phyloP scores from a whole-genome alignment of 1,140 invertebrate genomes.

The Nomia melanderi region DNA sequence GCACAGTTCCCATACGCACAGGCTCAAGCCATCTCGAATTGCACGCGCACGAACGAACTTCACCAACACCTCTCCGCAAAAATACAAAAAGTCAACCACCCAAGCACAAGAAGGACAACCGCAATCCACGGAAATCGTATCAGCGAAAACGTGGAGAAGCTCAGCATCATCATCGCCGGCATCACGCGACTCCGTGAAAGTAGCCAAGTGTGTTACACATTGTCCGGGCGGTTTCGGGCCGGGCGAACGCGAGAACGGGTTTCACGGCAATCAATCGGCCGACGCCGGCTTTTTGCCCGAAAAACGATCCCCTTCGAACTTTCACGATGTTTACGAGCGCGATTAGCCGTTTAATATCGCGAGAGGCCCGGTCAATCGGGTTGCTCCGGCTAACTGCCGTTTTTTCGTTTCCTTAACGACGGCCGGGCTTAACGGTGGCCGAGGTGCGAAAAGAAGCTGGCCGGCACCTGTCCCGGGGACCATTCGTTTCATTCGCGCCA shows the following conservation, averaged over 20 bases:
- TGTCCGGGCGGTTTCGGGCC: not conserved
- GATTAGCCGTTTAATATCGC: constrained; percentile 6
- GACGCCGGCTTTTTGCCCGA: not conserved
- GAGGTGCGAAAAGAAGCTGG: constrained; percentile 27
- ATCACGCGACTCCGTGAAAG: not conserved
- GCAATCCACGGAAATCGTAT: too few relatives aligned
- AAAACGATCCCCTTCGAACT: not conserved
- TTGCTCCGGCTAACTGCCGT: too few relatives aligned
- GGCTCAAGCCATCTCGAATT: too few relatives aligned
- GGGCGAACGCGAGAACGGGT: not conserved
- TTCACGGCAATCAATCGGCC: constrained; percentile 7
- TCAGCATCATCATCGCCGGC: too few relatives aligned
- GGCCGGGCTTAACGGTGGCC: not conserved
- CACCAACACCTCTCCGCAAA: too few relatives aligned
- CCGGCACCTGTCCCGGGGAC: not conserved
- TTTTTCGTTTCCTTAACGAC: constrained; percentile 4
- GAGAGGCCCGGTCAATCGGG: not conserved
- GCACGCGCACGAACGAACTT: too few relatives aligned
- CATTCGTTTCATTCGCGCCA: not conserved
- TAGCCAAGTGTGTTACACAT: not conserved
- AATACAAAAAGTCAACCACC: too few relatives aligned
- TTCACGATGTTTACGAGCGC: constrained; percentile 12
- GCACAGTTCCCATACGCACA: too few relatives aligned
- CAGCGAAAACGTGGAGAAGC: too few relatives aligned
- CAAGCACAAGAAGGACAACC: too few relatives aligned